Evolutionary conservation across 2,113 vertebrate species (phyloP).

Genomic region (Vombatus ursinus): DNA sequence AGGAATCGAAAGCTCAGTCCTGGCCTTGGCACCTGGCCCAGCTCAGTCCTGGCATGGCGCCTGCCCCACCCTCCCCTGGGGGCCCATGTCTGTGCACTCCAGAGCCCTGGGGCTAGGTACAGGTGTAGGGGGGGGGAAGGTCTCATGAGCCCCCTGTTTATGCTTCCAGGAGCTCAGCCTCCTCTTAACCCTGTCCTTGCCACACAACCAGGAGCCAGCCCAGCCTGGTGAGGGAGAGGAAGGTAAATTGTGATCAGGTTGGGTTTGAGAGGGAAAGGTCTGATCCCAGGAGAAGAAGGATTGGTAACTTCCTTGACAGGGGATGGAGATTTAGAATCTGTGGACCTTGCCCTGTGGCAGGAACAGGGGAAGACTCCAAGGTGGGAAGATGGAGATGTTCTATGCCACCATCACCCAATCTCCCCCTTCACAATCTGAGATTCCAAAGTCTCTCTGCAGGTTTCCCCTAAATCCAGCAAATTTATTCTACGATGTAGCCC

Average conservation of each 20-base stretch:
- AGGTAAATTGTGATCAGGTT: not conserved
- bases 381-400: not conserved
- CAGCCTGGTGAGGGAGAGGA: not conserved
- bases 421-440: not conserved
- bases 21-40: not conserved
- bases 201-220: not conserved
- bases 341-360: not conserved
- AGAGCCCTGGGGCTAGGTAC: conserved; percentile 42
- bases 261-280: not conserved
- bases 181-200: not conserved
- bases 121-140: not conserved
- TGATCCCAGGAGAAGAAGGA: not conserved
- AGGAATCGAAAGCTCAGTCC: not conserved
- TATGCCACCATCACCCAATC: not conserved
- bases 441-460: not conserved
- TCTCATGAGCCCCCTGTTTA: conserved; percentile 62
- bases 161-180: conserved; percentile 37
- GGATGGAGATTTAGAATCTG: not conserved
- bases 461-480: not conserved
- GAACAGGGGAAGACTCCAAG: not conserved
- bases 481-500: not conserved
- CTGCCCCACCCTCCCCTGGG: conserved; percentile 21
- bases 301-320: not conserved
- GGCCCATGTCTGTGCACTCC: conserved; percentile 24
- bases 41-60: not conserved